Evolutionary conservation across 2,113 vertebrate species (phyloP).

Genomic region (Malurus melanocephalus): DNA sequence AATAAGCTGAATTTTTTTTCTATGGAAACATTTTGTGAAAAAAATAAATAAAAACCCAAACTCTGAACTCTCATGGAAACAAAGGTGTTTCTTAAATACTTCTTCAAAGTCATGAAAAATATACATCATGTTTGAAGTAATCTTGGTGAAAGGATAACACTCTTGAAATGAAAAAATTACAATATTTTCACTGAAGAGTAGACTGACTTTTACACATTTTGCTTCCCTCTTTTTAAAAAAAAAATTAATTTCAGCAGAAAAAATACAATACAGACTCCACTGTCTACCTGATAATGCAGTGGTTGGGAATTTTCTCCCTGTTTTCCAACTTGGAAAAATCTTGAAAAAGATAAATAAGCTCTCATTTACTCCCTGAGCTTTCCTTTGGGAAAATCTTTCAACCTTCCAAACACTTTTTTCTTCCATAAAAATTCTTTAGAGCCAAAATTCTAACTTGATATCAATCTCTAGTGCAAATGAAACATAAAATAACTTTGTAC

Average conservation of each 20-base stretch:
- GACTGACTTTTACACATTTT: not conserved
- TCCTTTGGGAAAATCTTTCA: not conserved
- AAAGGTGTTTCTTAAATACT: not conserved
- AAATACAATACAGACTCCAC: not conserved
- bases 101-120: not conserved
- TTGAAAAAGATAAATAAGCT: not conserved
- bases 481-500: not conserved
- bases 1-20: conserved; percentile 24
- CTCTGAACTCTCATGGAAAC: not conserved
- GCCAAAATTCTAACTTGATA: not conserved
- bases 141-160: not conserved
- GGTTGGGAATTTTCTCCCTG: not conserved
- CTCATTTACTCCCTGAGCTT: not conserved
- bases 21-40: not conserved
- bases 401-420: not conserved
- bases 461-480: not conserved
- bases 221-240: not conserved
- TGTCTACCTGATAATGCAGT: not conserved
- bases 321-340: not conserved
- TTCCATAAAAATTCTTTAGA: not conserved
- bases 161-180: not conserved
- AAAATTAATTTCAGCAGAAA: not conserved
- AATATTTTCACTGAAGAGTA: not conserved
- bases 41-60: not conserved
- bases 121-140: not conserved